A percentile compares a stretch with the other conserved stretches of the same genome.
Evolutionary conservation across 2,113 vertebrate species (phyloP).

Genomic region (Tenrec ecaudatus): DNA sequence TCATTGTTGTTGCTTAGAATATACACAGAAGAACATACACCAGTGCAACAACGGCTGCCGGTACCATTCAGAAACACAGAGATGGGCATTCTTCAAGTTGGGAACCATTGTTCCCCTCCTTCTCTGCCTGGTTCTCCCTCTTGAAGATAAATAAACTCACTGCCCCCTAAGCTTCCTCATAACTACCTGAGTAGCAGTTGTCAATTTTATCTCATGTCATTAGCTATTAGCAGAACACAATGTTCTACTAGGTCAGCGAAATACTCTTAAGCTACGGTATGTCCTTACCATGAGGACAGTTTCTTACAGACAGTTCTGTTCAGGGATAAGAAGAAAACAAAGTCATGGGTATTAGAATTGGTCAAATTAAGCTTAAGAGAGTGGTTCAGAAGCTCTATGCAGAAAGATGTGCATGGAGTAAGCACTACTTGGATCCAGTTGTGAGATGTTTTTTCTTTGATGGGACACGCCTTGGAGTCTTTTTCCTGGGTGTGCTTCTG

Average conservation of each 20-base stretch:
- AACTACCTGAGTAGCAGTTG: background rate
- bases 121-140: background rate
- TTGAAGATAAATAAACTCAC: background rate
- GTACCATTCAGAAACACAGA: background rate
- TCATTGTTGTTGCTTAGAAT: background rate
- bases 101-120: background rate
- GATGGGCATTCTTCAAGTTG: background rate
- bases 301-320: background rate
- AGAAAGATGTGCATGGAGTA: background rate
- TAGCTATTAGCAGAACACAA: background rate
- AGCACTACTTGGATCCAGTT: background rate
- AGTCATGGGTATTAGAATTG: background rate
- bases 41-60: background rate
- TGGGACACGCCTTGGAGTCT: fast-evolving
- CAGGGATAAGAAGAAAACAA: background rate
- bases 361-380: background rate
- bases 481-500: background rate
- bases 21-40: background rate
- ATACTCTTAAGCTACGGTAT: background rate
- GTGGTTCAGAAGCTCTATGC: background rate
- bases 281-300: background rate
- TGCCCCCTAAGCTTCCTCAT: background rate
- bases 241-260: background rate
- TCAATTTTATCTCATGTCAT: background rate
- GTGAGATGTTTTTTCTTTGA: background rate